A percentile compares a stretch with the other conserved stretches of the same genome.
phyloP scores from a whole-genome alignment of 1,140 invertebrate genomes.

The Drosophila burlai region DNA sequence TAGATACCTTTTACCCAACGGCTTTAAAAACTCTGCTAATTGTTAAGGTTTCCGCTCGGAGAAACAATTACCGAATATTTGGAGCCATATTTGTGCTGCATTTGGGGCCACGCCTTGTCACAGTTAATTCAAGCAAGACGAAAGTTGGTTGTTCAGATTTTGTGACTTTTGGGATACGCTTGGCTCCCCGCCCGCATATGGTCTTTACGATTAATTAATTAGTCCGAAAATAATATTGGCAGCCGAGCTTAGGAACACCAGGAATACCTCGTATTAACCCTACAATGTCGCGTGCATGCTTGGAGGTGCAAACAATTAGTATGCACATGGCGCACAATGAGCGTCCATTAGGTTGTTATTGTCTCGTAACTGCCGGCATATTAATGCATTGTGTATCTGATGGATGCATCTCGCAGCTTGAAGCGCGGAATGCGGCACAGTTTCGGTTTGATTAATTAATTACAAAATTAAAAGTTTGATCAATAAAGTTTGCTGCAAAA shows the following conservation, averaged over 20 bases:
- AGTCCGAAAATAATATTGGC: not conserved
- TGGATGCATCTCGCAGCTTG: conserved; percentile 42
- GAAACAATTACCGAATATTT: conserved; percentile 74
- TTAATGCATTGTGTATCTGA: conserved; percentile 38
- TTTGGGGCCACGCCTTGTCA: conserved; percentile 34
- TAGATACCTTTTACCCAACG: conserved; percentile 14
- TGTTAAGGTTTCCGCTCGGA: conserved; percentile 70
- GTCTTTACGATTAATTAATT: conserved; percentile 55
- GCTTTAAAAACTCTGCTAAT: conserved; percentile 58
- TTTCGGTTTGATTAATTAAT: conserved; percentile 72
- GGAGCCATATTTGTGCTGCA: conserved; percentile 56
- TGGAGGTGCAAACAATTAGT: conserved; percentile 46
- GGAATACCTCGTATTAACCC: conserved; percentile 1
- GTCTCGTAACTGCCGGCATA: conserved; percentile 22
- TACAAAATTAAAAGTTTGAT: conserved; percentile 78
- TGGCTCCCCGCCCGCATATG: conserved; percentile 50
- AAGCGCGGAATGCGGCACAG: conserved; percentile 41
- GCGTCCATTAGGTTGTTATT: conserved; percentile 47
- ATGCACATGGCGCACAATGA: conserved; percentile 37
- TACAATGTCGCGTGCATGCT: not conserved
- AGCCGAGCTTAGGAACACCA: not conserved
- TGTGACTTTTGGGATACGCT: conserved; percentile 45
- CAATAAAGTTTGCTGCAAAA: conserved; percentile 63
- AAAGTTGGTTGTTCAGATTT: conserved; percentile 33
- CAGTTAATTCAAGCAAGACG: conserved; percentile 64